Conservation (phyloP, 2,888 invertebrate species). For the Geotrupes spiniger region DNA sequence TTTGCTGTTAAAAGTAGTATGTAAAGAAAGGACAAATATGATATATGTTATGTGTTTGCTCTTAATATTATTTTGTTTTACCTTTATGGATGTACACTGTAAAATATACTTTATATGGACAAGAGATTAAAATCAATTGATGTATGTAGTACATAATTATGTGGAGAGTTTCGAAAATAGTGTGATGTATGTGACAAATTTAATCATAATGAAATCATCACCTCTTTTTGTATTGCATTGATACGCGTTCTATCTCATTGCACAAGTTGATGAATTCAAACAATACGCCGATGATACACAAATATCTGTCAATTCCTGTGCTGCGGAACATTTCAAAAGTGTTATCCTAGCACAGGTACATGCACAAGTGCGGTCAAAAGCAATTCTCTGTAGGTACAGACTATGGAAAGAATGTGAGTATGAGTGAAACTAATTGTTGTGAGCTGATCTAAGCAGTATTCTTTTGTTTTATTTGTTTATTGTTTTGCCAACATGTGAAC, state of each 20-base stretch:
- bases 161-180: too few species aligned
- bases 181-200: too few species aligned
- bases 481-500: slow-evolving; percentile 46
- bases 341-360: slow-evolving; percentile 17
- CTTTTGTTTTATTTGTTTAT: slow-evolving; percentile 39
- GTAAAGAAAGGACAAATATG: slow-evolving; percentile 1
- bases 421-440: slow-evolving; percentile 43
- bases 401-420: slow-evolving; percentile 32
- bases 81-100: slow-evolving; percentile 2
- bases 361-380: slow-evolving; percentile 45
- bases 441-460: slow-evolving; percentile 47
- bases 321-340: slow-evolving; percentile 13
- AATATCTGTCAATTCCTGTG: slow-evolving; percentile 21
- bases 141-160: too few species aligned
- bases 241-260: too few species aligned
- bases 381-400: slow-evolving; percentile 45
- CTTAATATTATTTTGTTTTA: slow-evolving; percentile 1
- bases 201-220: too few species aligned
- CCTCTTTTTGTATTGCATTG: too few species aligned
- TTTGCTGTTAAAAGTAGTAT: neutral
- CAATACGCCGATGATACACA: slow-evolving; percentile 38
- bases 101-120: neutral
- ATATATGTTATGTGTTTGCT: too few species aligned
- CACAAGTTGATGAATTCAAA: neutral
- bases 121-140: too few species aligned